phyloP scores from a whole-genome alignment of 1,140 invertebrate genomes.

The Homarus americanus region DNA sequence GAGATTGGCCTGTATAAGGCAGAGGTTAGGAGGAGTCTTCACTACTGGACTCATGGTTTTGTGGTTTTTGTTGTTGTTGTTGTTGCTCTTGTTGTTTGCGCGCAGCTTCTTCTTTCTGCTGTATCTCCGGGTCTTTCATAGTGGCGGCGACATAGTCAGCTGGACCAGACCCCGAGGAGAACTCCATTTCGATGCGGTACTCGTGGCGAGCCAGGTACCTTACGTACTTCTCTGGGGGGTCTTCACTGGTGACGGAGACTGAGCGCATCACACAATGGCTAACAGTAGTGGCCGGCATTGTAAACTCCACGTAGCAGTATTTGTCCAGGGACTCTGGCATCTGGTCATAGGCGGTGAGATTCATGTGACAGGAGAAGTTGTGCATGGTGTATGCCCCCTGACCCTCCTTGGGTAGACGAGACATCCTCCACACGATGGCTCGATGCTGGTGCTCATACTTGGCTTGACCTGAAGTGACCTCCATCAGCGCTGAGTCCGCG shows the following conservation, averaged over 20 bases:
- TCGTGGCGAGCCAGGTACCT: slow-evolving; percentile 89
- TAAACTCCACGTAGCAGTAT: slow-evolving; percentile 96
- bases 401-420: slow-evolving; percentile 96
- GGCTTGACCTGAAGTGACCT: slow-evolving; percentile 97
- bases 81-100: slow-evolving; percentile 68
- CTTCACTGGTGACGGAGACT: slow-evolving; percentile 88
- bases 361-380: slow-evolving; percentile 94
- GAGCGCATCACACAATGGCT: slow-evolving; percentile 97
- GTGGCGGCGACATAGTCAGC: slow-evolving; percentile 88
- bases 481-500: slow-evolving; percentile 95
- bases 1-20: background rate
- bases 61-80: slow-evolving; percentile 20
- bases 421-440: slow-evolving; percentile 98
- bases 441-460: slow-evolving; percentile 99
- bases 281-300: slow-evolving; percentile 98
- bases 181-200: slow-evolving; percentile 89
- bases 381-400: slow-evolving; percentile 98
- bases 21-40: slow-evolving; percentile 74
- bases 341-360: slow-evolving; percentile 97
- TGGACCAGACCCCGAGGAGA: slow-evolving; percentile 86
- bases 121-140: slow-evolving; percentile 74
- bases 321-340: slow-evolving; percentile 95
- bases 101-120: slow-evolving; percentile 66
- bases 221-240: slow-evolving; percentile 99
- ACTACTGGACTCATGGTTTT: slow-evolving; percentile 71